Conservation (phyloP, 2,113 vertebrate species). For the Otis tarda region DNA sequence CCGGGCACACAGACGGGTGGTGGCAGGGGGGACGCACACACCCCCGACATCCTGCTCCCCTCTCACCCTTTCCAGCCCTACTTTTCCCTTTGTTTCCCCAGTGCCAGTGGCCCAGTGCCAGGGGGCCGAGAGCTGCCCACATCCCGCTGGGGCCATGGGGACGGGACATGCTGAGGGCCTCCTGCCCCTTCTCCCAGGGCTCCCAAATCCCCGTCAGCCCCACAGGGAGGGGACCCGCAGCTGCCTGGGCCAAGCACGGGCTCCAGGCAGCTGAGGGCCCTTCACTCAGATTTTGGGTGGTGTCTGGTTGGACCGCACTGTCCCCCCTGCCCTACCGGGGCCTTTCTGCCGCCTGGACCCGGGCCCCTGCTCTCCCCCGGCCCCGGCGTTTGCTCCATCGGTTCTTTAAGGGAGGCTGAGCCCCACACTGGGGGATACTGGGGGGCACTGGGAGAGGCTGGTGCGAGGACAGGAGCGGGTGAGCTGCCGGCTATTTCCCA, state of each 20-base stretch:
- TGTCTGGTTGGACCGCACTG: neutral
- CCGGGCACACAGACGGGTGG: accelerated
- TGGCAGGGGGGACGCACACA: neutral
- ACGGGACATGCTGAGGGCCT: neutral
- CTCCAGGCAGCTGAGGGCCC: accelerated
- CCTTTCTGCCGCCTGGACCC: neutral
- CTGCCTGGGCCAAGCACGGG: neutral
- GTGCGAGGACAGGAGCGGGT: accelerated
- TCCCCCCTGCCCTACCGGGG: neutral
- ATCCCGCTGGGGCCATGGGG: neutral
- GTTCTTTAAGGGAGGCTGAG: neutral
- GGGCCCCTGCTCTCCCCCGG: neutral
- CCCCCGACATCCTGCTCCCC: accelerated
- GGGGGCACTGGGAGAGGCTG: neutral
- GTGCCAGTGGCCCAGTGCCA: accelerated
- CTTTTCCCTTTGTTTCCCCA: neutral
- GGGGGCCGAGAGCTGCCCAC: neutral
- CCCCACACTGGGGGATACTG: neutral
- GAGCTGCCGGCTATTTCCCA: neutral
- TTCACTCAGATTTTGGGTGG: neutral
- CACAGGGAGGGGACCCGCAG: accelerated
- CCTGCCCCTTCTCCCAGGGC: neutral
- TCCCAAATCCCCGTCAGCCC: neutral
- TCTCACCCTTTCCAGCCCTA: accelerated
- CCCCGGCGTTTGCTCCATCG: neutral